Base-by-base conservation (phyloP, 2,113 vertebrate species). In the Carlito syrichta region DNA sequence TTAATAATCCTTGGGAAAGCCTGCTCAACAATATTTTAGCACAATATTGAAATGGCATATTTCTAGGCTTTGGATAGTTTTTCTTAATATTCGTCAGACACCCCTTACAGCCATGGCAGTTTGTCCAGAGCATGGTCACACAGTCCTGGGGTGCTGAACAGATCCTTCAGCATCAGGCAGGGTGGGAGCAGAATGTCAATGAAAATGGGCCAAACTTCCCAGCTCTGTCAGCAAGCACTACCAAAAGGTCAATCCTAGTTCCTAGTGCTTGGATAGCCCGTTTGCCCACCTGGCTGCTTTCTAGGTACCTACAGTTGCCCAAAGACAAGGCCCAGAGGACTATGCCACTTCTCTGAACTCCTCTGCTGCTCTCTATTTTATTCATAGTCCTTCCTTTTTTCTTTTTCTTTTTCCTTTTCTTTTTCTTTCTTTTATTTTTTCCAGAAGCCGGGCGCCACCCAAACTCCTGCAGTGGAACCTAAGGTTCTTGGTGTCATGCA, bases 381-480 rank as follows among this genome's bases (percentile, higher is more conserved):
- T 73, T 58, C 4, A 0, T 3, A 56, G 66, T 6, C 32, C 45
- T 81, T 43, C 25, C 74, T 68, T n/a, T n/a, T n/a, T n/a, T n/a
- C n/a, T n/a, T n/a, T n/a, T n/a, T n/a, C n/a, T n/a, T n/a, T n/a
- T n/a, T n/a, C n/a, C n/a, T n/a, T n/a, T n/a, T n/a, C n/a, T n/a
- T n/a, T n/a, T n/a, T n/a, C n/a, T n/a, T n/a, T n/a, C n/a, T n/a
- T n/a, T n/a, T n/a, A n/a, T n/a, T n/a, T n/a, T n/a, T n/a, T n/a
- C n/a, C 38, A 12, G 22, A n/a, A 35, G 25, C 40, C 22, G 14
- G 56, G 11, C 1, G 0, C 35, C 2, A 50, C 1, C 1, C 9
- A 48, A 43, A n/a, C 48, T 86, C 27, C 60, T 12, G 16, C 56
- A 50, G 73, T 69, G 50, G 43, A 60, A 40, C n/a, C 35, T 66